phyloP scores from a whole-genome alignment of 2,113 vertebrate genomes.

The Arothron firmamentum region DNA sequence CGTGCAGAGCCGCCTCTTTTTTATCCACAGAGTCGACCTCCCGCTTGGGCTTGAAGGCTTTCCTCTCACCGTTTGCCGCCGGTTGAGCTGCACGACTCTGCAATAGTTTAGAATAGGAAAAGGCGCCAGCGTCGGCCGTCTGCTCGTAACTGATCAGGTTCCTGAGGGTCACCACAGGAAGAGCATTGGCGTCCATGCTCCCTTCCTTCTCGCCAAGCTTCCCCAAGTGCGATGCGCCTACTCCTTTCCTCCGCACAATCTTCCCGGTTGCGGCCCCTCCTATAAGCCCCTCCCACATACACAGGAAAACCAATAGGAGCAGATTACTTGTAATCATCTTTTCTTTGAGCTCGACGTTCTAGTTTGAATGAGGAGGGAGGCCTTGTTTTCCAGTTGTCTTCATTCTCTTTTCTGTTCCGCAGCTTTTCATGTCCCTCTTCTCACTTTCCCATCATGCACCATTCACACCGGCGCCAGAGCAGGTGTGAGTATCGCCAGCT shows the following conservation, averaged over 20 bases:
- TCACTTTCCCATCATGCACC: conserved; percentile 54
- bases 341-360: conserved; percentile 55
- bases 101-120: conserved; percentile 48
- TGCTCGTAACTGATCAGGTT: conserved; percentile 66
- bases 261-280: conserved; percentile 47
- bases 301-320: conserved; percentile 66
- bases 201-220: conserved; percentile 61
- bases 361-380: conserved; percentile 62
- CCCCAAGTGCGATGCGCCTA: conserved; percentile 38
- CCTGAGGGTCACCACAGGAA: conserved; percentile 63
- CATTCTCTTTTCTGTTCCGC: conserved; percentile 64
- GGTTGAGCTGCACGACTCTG: conserved; percentile 44
- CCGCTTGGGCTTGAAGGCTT: conserved; percentile 61
- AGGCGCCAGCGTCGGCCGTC: conserved; percentile 35
- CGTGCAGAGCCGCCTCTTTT: conserved; percentile 34
- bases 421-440: conserved; percentile 37
- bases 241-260: conserved; percentile 66
- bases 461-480: conserved; percentile 61
- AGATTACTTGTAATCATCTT: conserved; percentile 70
- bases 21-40: conserved; percentile 55
- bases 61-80: conserved; percentile 46
- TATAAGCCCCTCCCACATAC: conserved; percentile 59
- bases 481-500: conserved; percentile 62
- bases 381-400: conserved; percentile 72
- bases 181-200: conserved; percentile 52